Conservation (phyloP, 2,888 invertebrate genomes). For the Eueremaeus valkanovi region DNA sequence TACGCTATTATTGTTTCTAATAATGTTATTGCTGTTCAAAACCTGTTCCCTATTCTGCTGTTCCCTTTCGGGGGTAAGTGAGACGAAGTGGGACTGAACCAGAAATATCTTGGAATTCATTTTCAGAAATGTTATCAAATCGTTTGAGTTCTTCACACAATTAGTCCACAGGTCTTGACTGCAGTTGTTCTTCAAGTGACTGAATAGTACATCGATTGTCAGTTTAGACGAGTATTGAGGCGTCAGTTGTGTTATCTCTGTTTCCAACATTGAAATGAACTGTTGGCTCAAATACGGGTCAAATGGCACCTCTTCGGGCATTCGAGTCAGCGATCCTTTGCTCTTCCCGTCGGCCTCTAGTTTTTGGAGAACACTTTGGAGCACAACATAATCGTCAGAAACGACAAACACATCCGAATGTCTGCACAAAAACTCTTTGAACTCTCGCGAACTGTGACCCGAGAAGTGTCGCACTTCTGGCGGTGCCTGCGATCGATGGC, state of each 20-base stretch:
- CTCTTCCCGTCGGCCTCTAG: constrained; percentile 46
- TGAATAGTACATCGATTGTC: constrained; percentile 80
- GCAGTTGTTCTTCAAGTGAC: constrained; percentile 67
- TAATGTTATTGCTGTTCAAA: constrained; percentile 8
- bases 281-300: constrained; percentile 49
- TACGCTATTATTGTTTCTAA: neutral
- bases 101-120: constrained; percentile 92
- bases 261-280: constrained; percentile 47
- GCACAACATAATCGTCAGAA: constrained; percentile 74
- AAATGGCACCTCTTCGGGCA: constrained; percentile 47
- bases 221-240: constrained; percentile 50
- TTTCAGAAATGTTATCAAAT: constrained; percentile 82
- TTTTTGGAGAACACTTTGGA: constrained; percentile 56
- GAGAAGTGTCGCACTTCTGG: constrained; percentile 96
- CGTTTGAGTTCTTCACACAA: constrained; percentile 84
- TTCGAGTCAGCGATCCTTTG: constrained; percentile 45
- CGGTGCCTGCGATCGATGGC: constrained; percentile 78
- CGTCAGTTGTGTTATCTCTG: constrained; percentile 9
- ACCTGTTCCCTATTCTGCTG: constrained; percentile 28
- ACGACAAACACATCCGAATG: constrained; percentile 79
- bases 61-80: constrained; percentile 58
- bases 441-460: constrained; percentile 88
- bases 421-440: constrained; percentile 78
- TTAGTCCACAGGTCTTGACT: constrained; percentile 74
- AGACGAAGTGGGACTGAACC: constrained; percentile 86